These are phyloP conservation scores for Perca schrenkii DNA, from an alignment of 2,113 vertebrate species.

Conservation along the genomic window DNA sequence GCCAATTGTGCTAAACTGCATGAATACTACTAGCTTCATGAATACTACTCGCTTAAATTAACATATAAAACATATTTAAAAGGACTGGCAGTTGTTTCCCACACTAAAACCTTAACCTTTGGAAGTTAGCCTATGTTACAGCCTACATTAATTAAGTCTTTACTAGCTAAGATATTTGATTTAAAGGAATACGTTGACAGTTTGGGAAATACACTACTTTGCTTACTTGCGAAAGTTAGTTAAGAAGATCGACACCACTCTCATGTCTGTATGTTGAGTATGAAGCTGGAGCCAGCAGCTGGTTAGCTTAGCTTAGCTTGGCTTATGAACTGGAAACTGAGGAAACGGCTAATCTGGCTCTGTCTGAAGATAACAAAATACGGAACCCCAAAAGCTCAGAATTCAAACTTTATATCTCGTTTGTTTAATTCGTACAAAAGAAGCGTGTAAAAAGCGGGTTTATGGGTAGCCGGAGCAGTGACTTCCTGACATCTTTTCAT, in stretches of 20 bases:
- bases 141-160: neutral
- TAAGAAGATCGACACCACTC: neutral
- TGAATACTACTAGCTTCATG: neutral
- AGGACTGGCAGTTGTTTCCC: neutral
- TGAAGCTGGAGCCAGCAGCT: too few relatives aligned
- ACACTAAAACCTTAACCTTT: neutral
- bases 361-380: neutral
- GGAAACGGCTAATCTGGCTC: neutral
- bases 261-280: neutral
- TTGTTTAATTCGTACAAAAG: neutral
- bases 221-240: neutral
- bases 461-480: too few relatives aligned
- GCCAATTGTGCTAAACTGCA: conserved; percentile 1
- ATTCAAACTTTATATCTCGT: neutral
- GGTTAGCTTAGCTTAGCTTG: neutral
- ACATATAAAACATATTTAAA: too few relatives aligned
- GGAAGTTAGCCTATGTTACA: too few relatives aligned
- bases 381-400: neutral
- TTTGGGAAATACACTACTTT: neutral
- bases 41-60: too few relatives aligned
- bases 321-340: neutral
- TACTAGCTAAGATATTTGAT: neutral
- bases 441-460: neutral
- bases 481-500: conserved; percentile 1
- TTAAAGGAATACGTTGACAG: neutral